Evolutionary conservation across 2,113 vertebrate genomes (phyloP), one percentile per base, ranked within the genome.

Genomic region (Channa argus): DNA sequence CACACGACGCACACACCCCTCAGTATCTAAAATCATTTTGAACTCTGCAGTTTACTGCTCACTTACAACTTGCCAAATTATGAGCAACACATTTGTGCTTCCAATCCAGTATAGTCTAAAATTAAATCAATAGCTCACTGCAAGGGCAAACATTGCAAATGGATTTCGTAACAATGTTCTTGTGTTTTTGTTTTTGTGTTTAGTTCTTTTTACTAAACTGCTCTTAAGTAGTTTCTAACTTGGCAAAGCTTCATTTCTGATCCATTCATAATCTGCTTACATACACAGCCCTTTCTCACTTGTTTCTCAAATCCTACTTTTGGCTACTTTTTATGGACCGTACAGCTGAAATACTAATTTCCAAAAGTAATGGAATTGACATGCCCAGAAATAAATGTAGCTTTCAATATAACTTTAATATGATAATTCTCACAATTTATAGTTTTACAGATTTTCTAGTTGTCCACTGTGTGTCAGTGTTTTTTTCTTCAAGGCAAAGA

Each of bases 221-320:
- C 37, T 59, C 68, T 38, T 37, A 15, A 64, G 56, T 47, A 24
- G 62, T 41, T 79, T 45, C 43, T 60, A 53, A 74, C 70, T 73
- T 79, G 74, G 63, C 56, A 60, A 60, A 47, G 5, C 37, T 68
- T 67, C 2, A 58, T 60, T 47, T 54, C 38, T 12, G 38, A 36
- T 24, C 34, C 36, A 51, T 66, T 70, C 41, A 36, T 83, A 49
- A 80, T 76, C 63, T 71, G 14, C 62, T 65, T 54, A 61, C 43
- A 56, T 44, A 79, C 53, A 11, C 43, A 63, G 49, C 38, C 55
- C 24, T 6, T 60, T 75, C n/a, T 47, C 11, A 13, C 63, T 43
- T 38, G 13, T 73, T 55, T 38, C 3, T 24, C 8, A 52, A 68
- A 66, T 37, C 33, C 39, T 24, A 24, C 24, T 14, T 15, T 56